Evolutionary conservation across 2,797 vertebrate species (phyloP), one percentile per base, ranked within the genome.

Genomic region (Meriones psammophilus): DNA sequence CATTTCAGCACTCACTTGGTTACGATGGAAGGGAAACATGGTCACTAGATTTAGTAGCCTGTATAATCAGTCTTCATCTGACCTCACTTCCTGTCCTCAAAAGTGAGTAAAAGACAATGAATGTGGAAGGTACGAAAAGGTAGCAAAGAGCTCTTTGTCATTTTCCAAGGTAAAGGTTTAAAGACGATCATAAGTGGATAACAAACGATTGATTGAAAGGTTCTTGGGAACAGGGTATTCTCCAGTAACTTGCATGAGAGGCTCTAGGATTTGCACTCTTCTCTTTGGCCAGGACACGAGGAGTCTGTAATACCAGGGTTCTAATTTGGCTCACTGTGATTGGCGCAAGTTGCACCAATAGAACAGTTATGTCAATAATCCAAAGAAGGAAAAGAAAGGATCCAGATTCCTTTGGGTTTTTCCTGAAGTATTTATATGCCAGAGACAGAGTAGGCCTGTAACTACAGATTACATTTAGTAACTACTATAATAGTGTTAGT

Each of bases 191-290:
- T 15, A 42, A 76, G 3, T 76, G 13, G 73, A 42, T 74, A 42
- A 15, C 26, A 76, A 76, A 46, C 39, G 24, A 46, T 76, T 42
- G 42, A 46, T 76, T 76, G 74, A 28, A 76, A 46, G 39, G 24
- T 46, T 46, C 74, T 46, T 76, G 46, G 74, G 13, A 76, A 8
- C 74, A 76, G 42, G 42, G 14, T 76, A 76, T 88, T 86, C 64
- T 88, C 33, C 36, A 91, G 0, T 91, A 68, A 89, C 22, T 92
- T 81, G 22, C 64, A 80, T 95, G 58, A 85, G 20, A 79, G 50
- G 62, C 78, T 96, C 81, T 95, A 93, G 88, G 54, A 22, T 93
- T 85, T 88, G 68, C 87, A 80, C 92, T 58, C 26, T 92, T 33
- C 56, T 56, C 56, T 56, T 56, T 56, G 56, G 56, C 30, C 3